Base-by-base conservation (phyloP, 2,797 vertebrate species). In the Synaphobranchus kaupii region DNA sequence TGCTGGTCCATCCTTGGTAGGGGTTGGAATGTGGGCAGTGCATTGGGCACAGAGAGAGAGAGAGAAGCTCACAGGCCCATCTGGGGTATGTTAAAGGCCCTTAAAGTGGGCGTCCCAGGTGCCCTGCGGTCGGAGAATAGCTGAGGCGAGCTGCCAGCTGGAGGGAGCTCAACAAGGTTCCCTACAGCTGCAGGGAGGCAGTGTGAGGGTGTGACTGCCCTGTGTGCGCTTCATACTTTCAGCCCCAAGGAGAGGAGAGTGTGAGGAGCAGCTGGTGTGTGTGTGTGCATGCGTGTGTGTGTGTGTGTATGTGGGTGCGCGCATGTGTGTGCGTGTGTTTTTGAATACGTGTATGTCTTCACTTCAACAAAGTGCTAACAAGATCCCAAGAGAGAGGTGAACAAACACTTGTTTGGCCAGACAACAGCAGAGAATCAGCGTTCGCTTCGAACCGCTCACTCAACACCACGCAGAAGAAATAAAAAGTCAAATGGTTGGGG, bases 301-400 rank as follows among this genome's bases (percentile, higher is more conserved):
- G 78, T n/a, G 47, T 60, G 76, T 39, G 78, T 81, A n/a, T 63
- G 66, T 56, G 50, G 22, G 52, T 25, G 50, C 25, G 73, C 25
- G n/a, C n/a, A n/a, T n/a, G 39, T 39, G 39, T 39, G 39, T 39
- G 39, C 3, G 39, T 39, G 39, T 39, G 39, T 39, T 78, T 28
- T 44, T 84, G 83, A 34, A 39, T 56, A 13, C 63, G 54, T 76
- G 50, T 25, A 13, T n/a, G 39, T 58, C n/a, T 48, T 25, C 85
- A 85, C 84, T 83, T 81, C 80, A 66, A 63, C 63, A 39, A 76
- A 71, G 63, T 54, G 85, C 85, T 88, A 88, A 88, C 87, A 83
- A 88, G 87, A 56, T 88, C 87, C 85, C 85, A 15, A 60, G 87
- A 85, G 84, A 60, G 60, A 48, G 28, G 48, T 73, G 31, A 44